phyloP scores from a whole-genome alignment of 2,797 vertebrate species.

The Pseudochirops cupreus region DNA sequence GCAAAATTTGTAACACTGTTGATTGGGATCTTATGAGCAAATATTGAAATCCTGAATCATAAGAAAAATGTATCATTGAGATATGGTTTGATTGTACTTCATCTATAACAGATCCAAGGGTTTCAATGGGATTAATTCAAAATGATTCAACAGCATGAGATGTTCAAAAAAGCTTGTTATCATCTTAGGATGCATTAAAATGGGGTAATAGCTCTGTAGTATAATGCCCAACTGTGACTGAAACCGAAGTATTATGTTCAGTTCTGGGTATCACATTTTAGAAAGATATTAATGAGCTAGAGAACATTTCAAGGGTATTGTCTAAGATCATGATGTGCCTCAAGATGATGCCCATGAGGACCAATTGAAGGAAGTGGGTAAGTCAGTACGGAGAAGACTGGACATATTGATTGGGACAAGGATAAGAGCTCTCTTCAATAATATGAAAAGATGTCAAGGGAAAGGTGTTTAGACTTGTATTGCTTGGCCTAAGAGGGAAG shows the following conservation, averaged over 20 bases:
- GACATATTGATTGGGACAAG: no score
- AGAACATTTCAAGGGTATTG: neutral
- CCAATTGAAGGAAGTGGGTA: neutral
- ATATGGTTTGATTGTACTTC: neutral
- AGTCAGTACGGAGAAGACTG: neutral
- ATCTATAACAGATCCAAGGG: neutral
- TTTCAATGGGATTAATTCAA: neutral
- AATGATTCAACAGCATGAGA: neutral
- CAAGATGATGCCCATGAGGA: neutral
- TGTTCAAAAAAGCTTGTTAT: neutral
- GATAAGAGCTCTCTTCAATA: neutral
- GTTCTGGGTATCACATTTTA: neutral
- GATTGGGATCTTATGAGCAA: neutral
- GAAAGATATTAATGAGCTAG: neutral
- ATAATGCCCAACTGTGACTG: neutral
- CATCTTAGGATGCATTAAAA: neutral
- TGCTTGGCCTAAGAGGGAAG: neutral
- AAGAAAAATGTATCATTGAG: neutral
- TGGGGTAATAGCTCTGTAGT: neutral
- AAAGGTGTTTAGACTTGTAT: neutral
- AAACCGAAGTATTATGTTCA: neutral
- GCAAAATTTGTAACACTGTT: neutral
- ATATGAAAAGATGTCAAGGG: neutral
- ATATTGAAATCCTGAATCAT: neutral
- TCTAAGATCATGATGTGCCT: neutral